These are phyloP conservation scores for Acanthurus lineatus DNA, from an alignment of 2,797 vertebrate species.

Conservation along the genomic window DNA sequence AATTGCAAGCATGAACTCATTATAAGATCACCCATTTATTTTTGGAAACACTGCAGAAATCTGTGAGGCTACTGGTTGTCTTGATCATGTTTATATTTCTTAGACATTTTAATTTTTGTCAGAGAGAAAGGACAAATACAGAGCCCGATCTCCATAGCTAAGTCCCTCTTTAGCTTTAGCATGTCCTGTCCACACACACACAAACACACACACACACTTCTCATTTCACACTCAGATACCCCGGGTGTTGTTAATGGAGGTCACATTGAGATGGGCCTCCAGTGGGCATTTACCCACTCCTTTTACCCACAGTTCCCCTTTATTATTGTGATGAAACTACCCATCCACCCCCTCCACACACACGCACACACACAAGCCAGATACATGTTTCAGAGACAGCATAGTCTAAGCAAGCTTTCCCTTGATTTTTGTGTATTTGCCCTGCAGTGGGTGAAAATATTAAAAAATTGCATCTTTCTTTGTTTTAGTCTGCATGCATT, in stretches of 20 bases:
- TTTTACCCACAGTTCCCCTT: conserved; percentile 42
- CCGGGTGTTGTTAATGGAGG: conserved; percentile 81
- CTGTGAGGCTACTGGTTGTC: conserved; percentile 18
- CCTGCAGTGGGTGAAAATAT: not conserved
- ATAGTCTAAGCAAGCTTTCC: not conserved
- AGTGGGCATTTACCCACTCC: conserved; percentile 59
- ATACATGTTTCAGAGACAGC: not conserved
- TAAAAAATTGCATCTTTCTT: not conserved
- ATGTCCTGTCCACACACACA: conserved; percentile 5
- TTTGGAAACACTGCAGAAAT: conserved; percentile 4
- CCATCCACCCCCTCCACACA: not conserved
- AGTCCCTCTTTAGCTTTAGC: conserved; percentile 8
- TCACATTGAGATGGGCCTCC: conserved; percentile 81
- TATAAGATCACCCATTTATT: not conserved
- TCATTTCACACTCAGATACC: conserved; percentile 84
- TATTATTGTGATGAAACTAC: conserved; percentile 46
- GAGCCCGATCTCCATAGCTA: conserved; percentile 9
- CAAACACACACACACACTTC: conserved; percentile 19
- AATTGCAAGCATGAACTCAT: not conserved
- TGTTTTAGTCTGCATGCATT: not conserved
- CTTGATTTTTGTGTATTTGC: not conserved
- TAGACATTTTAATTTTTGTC: conserved; percentile 10
- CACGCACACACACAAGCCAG: conserved; percentile 4
- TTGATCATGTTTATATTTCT: conserved; percentile 36
- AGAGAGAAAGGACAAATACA: not conserved